Evolutionary conservation across 2,888 invertebrate genomes (phyloP).

Genomic region (Drosophila neonasuta): DNA sequence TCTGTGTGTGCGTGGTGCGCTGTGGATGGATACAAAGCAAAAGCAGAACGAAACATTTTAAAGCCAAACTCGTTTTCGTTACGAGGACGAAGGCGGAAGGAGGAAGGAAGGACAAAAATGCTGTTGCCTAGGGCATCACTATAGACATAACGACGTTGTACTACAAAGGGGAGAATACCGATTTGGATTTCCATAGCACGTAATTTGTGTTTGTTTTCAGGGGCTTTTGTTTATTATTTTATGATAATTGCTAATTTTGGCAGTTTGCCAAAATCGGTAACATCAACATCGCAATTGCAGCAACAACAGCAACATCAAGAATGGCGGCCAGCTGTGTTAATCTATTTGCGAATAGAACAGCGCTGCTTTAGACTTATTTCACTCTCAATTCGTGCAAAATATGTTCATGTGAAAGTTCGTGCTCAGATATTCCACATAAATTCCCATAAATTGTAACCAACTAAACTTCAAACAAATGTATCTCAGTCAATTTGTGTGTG

Average conservation of each 20-base stretch:
- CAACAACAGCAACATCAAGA: conserved; percentile 18
- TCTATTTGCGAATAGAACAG: conserved; percentile 1
- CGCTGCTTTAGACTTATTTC: conserved; percentile 7
- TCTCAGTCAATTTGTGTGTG: conserved; percentile 1
- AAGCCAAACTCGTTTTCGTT: conserved; percentile 29
- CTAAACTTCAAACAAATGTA: conserved; percentile 14
- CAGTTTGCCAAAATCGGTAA: conserved; percentile 24
- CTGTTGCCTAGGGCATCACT: conserved; percentile 11
- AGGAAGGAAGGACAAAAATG: not conserved
- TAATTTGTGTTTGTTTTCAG: conserved; percentile 31
- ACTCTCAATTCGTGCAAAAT: not conserved
- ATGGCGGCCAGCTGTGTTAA: conserved; percentile 18
- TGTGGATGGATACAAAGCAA: conserved; percentile 40
- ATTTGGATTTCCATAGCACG: conserved; percentile 34
- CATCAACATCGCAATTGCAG: conserved; percentile 21
- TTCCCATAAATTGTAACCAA: conserved; percentile 26
- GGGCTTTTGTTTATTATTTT: conserved; percentile 49
- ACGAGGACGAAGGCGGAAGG: not conserved
- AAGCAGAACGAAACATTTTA: conserved; percentile 25
- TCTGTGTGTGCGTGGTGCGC: conserved; percentile 7
- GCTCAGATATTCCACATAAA: conserved; percentile 26
- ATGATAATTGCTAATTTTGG: conserved; percentile 50
- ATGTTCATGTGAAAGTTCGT: not conserved
- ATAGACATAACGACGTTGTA: not conserved
- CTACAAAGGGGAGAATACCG: not conserved